Evolutionary conservation across 2,113 vertebrate species (phyloP).

Genomic region (Cyprinodon tularosa): DNA sequence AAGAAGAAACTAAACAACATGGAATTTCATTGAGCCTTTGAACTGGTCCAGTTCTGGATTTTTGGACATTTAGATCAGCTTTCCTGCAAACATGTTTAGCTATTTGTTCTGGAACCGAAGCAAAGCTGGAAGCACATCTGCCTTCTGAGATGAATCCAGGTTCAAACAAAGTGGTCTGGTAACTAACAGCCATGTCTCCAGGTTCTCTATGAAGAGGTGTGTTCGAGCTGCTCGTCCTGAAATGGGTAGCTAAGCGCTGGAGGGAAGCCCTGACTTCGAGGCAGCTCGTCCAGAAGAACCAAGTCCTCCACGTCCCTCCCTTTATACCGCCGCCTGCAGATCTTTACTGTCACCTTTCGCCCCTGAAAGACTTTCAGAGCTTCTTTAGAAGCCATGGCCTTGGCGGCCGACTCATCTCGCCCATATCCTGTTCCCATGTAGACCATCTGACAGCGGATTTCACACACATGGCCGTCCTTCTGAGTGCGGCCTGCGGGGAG

Average conservation of each 20-base stretch:
- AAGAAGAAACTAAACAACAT: no score
- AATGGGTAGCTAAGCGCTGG: constrained; percentile 93
- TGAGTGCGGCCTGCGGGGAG: constrained; percentile 91
- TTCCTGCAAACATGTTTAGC: neutral
- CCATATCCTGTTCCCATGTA: constrained; percentile 97
- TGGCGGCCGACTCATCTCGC: constrained; percentile 90
- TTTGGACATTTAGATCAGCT: constrained; percentile 14
- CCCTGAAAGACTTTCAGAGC: constrained; percentile 96
- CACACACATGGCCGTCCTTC: constrained; percentile 95
- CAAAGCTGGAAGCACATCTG: neutral
- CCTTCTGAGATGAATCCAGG: constrained; percentile 4
- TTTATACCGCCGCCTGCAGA: constrained; percentile 89
- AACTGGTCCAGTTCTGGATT: neutral
- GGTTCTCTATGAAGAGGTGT: constrained; percentile 24
- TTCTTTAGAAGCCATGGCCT: constrained; percentile 94
- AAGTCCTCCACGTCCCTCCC: constrained; percentile 94
- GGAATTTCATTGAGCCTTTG: no score
- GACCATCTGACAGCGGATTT: constrained; percentile 92
- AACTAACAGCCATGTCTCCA: constrained; percentile 20
- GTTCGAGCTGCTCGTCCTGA: constrained; percentile 58
- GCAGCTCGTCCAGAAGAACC: constrained; percentile 91
- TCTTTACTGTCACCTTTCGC: constrained; percentile 92
- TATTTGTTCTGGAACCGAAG: constrained; percentile 2
- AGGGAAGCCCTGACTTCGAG: constrained; percentile 88
- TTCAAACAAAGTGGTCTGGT: constrained; percentile 12